Percentiles rank a stretch among this genome's conserved stretches.
phyloP scores from a whole-genome alignment of 2,797 vertebrate genomes.

The Sebastes kiyomatsui region DNA sequence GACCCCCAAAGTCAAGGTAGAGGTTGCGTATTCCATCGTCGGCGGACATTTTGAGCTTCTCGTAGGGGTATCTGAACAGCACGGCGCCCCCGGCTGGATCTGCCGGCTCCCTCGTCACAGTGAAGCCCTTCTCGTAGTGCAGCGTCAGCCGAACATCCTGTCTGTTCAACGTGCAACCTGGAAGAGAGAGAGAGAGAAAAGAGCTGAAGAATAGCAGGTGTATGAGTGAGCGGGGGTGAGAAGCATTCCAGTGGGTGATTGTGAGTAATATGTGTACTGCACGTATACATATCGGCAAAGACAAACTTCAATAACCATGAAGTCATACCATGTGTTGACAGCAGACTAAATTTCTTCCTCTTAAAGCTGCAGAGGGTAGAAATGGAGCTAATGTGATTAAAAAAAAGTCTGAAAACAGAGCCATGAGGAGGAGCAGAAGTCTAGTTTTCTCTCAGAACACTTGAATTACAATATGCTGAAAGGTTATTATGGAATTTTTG shows the following conservation, averaged over 20 bases:
- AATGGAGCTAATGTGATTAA: too few species aligned
- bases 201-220: background rate
- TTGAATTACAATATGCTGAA: too few species aligned
- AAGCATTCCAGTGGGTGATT: background rate
- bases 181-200: too few species aligned
- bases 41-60: conserved; percentile 93
- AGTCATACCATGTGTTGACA: background rate
- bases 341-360: background rate
- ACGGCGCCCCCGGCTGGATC: conserved; percentile 77
- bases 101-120: conserved; percentile 82
- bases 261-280: background rate
- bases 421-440: too few species aligned
- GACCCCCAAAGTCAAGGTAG: conserved; percentile 95
- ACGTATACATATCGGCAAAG: background rate
- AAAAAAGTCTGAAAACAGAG: too few species aligned
- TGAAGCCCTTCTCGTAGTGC: conserved; percentile 95
- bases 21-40: conserved; percentile 93
- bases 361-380: too few species aligned
- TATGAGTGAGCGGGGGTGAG: background rate
- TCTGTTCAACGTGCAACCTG: conserved; percentile 89
- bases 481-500: too few species aligned
- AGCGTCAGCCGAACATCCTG: conserved; percentile 90
- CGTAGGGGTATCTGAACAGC: conserved; percentile 92
- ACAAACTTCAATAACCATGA: background rate
- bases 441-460: too few species aligned